A percentile compares a stretch with the other conserved stretches of the same genome.
phyloP scores from a whole-genome alignment of 2,888 invertebrate genomes.

The Mamestra brassicae region DNA sequence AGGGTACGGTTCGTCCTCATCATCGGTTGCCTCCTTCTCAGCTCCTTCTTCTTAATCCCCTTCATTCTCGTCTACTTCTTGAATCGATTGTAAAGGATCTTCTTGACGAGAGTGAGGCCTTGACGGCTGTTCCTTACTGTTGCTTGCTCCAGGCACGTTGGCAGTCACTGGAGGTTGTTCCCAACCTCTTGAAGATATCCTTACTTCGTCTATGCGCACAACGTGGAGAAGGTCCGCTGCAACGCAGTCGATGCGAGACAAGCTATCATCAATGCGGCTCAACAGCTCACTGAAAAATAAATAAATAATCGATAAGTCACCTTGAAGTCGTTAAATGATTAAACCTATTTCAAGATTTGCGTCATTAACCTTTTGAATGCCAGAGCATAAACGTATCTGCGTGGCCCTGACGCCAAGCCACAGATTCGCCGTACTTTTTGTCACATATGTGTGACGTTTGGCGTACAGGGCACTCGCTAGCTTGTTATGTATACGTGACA shows the following conservation, averaged over 20 bases:
- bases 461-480: too few relatives aligned
- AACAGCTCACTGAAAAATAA: slow-evolving; percentile 68
- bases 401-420: too few relatives aligned
- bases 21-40: slow-evolving; percentile 66
- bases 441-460: too few relatives aligned
- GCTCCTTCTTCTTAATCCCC: slow-evolving; percentile 75
- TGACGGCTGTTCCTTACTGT: not conserved
- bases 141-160: not conserved
- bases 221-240: slow-evolving; percentile 78
- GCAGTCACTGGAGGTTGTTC: slow-evolving; percentile 55
- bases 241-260: slow-evolving; percentile 77
- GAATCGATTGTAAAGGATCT: slow-evolving; percentile 74
- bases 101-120: slow-evolving; percentile 27
- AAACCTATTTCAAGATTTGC: not conserved
- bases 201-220: slow-evolving; percentile 78
- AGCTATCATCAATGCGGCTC: slow-evolving; percentile 72
- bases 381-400: too few relatives aligned
- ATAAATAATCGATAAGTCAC: not conserved
- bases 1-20: slow-evolving; percentile 71
- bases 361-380: too few relatives aligned
- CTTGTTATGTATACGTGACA: too few relatives aligned
- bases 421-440: too few relatives aligned
- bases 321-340: not conserved
- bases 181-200: slow-evolving; percentile 74
- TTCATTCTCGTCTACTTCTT: slow-evolving; percentile 78